These are phyloP conservation scores for Notarius quadriscutis DNA, from an alignment of 2,113 vertebrate genomes.

Conservation along the genomic window DNA sequence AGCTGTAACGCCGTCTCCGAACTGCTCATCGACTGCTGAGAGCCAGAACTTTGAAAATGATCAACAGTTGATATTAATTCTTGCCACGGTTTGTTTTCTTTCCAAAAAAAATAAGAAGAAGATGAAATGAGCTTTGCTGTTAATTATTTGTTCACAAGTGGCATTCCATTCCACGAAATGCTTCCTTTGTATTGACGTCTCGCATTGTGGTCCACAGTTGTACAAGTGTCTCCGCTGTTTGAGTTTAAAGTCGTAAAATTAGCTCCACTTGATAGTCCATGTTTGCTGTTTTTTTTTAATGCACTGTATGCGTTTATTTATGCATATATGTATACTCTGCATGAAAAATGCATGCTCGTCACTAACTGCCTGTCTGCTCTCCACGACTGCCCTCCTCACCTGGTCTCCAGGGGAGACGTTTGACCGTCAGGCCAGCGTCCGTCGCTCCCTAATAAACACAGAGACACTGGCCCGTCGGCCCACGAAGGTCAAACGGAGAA, in stretches of 20 bases:
- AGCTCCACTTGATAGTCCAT: no score
- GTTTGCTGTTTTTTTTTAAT: background rate
- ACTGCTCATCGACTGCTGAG: background rate
- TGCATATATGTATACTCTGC: slow-evolving; percentile 24
- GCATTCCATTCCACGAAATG: background rate
- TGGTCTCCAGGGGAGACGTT: slow-evolving; percentile 95
- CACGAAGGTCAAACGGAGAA: slow-evolving; percentile 99
- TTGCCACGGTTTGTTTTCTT: background rate
- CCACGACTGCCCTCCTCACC: slow-evolving; percentile 75
- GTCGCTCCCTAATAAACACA: slow-evolving; percentile 97
- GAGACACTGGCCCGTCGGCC: slow-evolving; percentile 96
- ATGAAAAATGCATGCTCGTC: slow-evolving; percentile 45
- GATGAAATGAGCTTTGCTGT: background rate
- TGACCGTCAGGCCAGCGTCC: slow-evolving; percentile 97
- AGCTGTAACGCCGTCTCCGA: background rate
- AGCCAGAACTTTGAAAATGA: background rate
- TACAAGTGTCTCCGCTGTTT: no score
- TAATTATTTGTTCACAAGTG: background rate
- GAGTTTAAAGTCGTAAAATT: background rate
- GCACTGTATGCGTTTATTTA: slow-evolving; percentile 20
- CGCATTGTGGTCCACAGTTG: no score
- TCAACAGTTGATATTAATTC: background rate
- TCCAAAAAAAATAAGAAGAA: background rate
- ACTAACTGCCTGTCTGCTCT: slow-evolving; percentile 58
- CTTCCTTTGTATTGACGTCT: background rate